Evolutionary conservation across 2,888 invertebrate genomes (phyloP), one percentile per base, ranked within the genome.

Genomic region (Omphaloscelis lunosa): DNA sequence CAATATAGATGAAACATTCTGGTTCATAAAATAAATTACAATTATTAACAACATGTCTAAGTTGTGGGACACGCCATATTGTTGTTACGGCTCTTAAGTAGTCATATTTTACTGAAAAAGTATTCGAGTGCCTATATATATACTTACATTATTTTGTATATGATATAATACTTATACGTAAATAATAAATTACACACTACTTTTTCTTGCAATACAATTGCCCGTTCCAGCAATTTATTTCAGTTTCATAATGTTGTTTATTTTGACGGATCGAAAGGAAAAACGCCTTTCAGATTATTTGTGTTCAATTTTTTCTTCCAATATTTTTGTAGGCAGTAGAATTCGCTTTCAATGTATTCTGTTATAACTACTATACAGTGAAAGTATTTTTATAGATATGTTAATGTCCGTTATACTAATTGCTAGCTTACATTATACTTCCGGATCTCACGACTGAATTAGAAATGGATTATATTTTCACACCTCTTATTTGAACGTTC

Each of bases 341-440:
- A 58, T 56, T 77, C 56, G 9, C 45, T 70, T 56, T 69, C 41
- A 61, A 70, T 70, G n/a, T 66, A 41, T 56, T 77, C 27, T 61
- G 17, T 56, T 69, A 7, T 17, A 27, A 23, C 2, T 48, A 58
- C 8, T 20, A 20, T n/a, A 56, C 11, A 67, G 79, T 61, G 81
- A 84, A 79, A 81, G 81, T 84, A n/a, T 72, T 72, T 83, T 84
- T 81, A 79, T 73, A 73, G 72, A 53, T n/a, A 53, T 34, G 20
- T 29, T 29, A 20, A 53, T 51, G 34, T 75, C 68, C 23, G 61
- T 85, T 83, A 72, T 0, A 62, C n/a, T 80, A 80, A 84, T 80
- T 66, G 68, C 48, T 68, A 62, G 45, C 53, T 48, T 27, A 48
- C n/a, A n/a, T n/a, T 15, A 41, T 58, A 81, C 70, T 72, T 72